Evolutionary conservation across 92 coral and sea anemone genomes (phyloP), one percentile per base, ranked within the genome.

Genomic region (Montipora capitata): DNA sequence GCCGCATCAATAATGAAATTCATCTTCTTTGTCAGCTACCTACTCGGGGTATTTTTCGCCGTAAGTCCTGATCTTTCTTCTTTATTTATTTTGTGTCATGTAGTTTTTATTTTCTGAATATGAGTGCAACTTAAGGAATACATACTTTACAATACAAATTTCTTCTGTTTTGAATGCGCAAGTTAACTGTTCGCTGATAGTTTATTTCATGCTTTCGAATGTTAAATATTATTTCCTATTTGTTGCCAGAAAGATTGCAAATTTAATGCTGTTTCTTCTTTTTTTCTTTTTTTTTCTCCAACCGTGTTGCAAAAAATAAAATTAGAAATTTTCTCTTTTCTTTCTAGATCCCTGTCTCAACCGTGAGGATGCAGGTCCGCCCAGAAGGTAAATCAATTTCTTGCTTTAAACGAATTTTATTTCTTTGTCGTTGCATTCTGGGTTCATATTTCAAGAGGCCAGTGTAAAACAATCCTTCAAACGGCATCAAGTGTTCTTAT

Each of bases 1-100:
- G 71, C 91, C 87, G 96, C 96, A 61, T 14, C 77, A 75, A 68
- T 87, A 63, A 89, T 78, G 78, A 69, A 20, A 18, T 80, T 20
- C 56, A 41, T 52, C 57, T 43, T 15, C 59, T 27, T 76, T 48
- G 69, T 71, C 68, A 59, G 62, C 61, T 87, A 35, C 62, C 68
- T 66, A 67, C 67, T 87, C 45, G 17, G 82, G 51, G 71, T 62
- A 73, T 75, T 27, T 63, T 81, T 91, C 65, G 39, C 88, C 65
- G 94, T 91, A 86, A 91, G 94, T 45, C 2, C 18, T 43, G 10
- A 17, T 11, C 38, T 51, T 20, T 67, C 17, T 10, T 48, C 52
- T 10, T 5, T 48, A 5, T 48, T 48, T 48, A 5, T 5, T 5
- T 48, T 48, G 52, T 48, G 52, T 10, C 52, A 1, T 48, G 10